Percentiles rank a stretch among this genome's conserved stretches.
These are phyloP conservation scores for Cygnus atratus DNA, from an alignment of 2,113 vertebrate species.

Conservation along the genomic window DNA sequence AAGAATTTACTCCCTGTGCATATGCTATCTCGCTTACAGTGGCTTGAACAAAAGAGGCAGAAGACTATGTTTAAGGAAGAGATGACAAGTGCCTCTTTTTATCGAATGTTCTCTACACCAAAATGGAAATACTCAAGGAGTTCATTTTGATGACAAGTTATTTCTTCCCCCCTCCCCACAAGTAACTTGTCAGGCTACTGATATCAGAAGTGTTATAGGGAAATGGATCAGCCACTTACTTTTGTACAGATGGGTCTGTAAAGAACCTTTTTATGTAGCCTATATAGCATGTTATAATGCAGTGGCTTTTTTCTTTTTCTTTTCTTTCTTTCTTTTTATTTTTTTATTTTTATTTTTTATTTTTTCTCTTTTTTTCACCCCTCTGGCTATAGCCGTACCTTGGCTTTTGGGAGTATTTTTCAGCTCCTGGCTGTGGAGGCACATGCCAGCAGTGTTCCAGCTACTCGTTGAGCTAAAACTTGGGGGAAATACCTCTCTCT, in stretches of 20 bases:
- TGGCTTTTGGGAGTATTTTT: neutral
- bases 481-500: neutral
- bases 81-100: conserved; percentile 61
- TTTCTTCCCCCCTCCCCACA: neutral
- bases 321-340: too few relatives aligned
- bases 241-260: conserved; percentile 63
- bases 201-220: conserved; percentile 61
- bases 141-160: conserved; percentile 54
- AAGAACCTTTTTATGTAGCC: conserved; percentile 49
- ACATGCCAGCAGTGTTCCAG: neutral
- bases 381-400: neutral
- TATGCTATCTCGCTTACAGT: conserved; percentile 43
- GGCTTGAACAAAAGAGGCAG: conserved; percentile 58
- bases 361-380: too few relatives aligned
- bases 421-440: neutral
- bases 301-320: neutral
- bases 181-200: conserved; percentile 44
- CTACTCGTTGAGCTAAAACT: neutral
- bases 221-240: conserved; percentile 71
- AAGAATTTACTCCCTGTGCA: conserved; percentile 57
- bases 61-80: conserved; percentile 66
- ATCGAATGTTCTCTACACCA: conserved; percentile 49
- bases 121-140: conserved; percentile 64
- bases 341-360: too few relatives aligned
- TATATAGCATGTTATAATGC: conserved; percentile 8